phyloP scores from a whole-genome alignment of 2,888 invertebrate species.

The Hyppa rectilinea region DNA sequence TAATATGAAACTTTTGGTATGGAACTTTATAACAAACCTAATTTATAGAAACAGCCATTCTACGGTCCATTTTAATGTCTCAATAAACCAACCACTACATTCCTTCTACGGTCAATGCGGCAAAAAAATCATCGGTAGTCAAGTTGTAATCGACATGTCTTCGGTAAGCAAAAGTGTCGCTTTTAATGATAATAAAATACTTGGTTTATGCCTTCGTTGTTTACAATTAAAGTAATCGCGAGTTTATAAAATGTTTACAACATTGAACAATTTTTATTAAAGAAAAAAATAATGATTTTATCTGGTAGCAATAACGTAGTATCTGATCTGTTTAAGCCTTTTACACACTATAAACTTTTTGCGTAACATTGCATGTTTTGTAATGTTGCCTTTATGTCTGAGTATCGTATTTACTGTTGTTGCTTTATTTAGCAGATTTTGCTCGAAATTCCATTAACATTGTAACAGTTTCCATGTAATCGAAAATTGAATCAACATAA shows the following conservation, averaged over 20 bases:
- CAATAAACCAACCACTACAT: slow-evolving; percentile 46
- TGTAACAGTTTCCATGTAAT: slow-evolving; percentile 1
- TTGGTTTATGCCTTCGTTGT: slow-evolving; percentile 75
- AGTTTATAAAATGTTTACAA: slow-evolving; percentile 79
- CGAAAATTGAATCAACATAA: slow-evolving; percentile 20
- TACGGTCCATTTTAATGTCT: slow-evolving; percentile 27
- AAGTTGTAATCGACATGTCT: slow-evolving; percentile 77
- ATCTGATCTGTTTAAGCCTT: slow-evolving; percentile 70
- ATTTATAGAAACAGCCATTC: slow-evolving; percentile 16
- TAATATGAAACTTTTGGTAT: not conserved
- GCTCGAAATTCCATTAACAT: slow-evolving; percentile 26
- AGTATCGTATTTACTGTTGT: slow-evolving; percentile 36
- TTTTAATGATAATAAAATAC: slow-evolving; percentile 84
- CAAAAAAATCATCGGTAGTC: slow-evolving; percentile 67
- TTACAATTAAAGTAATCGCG: slow-evolving; percentile 82
- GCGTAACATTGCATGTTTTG: slow-evolving; percentile 21
- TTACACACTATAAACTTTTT: slow-evolving; percentile 56
- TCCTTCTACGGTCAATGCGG: slow-evolving; percentile 46
- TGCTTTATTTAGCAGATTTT: slow-evolving; percentile 34
- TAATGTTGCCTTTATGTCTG: slow-evolving; percentile 23
- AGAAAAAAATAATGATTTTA: slow-evolving; percentile 72
- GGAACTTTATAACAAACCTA: slow-evolving; percentile 3
- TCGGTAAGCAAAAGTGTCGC: slow-evolving; percentile 78
- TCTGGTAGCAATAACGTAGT: slow-evolving; percentile 66
- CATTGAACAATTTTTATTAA: slow-evolving; percentile 75